Evolutionary conservation across 2,797 vertebrate species (phyloP).

Genomic region (Phaenicophaeus curvirostris): DNA sequence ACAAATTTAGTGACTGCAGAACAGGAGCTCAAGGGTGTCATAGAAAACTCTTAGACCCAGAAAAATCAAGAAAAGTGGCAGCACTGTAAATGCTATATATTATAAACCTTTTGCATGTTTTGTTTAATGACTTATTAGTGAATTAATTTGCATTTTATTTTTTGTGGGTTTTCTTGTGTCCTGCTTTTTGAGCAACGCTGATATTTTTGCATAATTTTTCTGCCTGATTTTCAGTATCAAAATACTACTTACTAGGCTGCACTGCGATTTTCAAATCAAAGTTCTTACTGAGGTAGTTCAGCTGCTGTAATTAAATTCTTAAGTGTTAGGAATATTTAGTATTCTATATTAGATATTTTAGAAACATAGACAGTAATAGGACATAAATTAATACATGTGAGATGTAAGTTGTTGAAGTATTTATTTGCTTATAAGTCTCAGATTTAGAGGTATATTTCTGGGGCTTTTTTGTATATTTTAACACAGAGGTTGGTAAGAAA

Average conservation of each 20-base stretch:
- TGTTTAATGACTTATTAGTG: background rate
- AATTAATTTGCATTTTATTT: background rate
- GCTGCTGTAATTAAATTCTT: background rate
- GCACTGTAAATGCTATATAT: background rate
- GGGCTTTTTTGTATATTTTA: background rate
- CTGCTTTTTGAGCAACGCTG: background rate
- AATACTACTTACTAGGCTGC: background rate
- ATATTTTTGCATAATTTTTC: background rate
- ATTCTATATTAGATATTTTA: background rate
- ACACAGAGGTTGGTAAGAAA: background rate
- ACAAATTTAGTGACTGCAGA: background rate
- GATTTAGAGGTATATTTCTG: background rate
- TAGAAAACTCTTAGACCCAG: background rate
- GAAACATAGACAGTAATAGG: background rate
- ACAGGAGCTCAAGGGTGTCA: background rate
- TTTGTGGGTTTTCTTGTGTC: background rate
- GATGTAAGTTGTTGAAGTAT: background rate
- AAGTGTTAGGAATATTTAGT: background rate
- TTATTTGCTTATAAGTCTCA: background rate
- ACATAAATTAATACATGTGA: background rate
- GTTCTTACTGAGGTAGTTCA: background rate
- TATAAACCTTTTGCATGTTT: background rate
- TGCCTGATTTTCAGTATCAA: background rate
- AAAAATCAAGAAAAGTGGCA: background rate
- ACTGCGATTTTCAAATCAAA: background rate